These are phyloP conservation scores for Cecidostiba fungosa DNA, from an alignment of 2,888 invertebrate genomes.

Conservation along the genomic window DNA sequence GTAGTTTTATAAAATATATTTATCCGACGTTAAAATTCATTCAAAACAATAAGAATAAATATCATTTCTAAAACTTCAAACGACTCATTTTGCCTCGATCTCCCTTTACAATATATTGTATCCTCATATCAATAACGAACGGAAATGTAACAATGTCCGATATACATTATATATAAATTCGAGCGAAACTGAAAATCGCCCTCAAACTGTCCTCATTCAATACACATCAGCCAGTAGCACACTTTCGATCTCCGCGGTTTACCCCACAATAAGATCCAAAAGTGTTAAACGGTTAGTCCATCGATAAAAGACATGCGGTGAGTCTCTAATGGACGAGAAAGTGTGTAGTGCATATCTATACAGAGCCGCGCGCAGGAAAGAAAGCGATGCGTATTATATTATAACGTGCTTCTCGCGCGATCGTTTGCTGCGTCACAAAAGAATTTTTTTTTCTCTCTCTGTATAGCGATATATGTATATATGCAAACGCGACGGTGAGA, in stretches of 20 bases:
- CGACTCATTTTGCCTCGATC: no score
- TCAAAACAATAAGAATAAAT: no score
- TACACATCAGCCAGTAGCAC: not conserved
- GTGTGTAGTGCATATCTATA: not conserved
- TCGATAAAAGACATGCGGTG: conserved; percentile 7
- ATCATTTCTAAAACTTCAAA: no score
- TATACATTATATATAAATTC: not conserved
- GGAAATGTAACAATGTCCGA: not conserved
- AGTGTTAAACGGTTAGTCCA: not conserved
- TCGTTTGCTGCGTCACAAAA: not conserved
- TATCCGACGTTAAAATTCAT: no score
- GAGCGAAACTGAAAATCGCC: not conserved
- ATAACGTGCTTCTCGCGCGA: conserved; percentile 16
- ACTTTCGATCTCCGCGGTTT: not conserved
- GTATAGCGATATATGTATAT: no score
- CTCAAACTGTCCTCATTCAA: not conserved
- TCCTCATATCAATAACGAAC: not conserved
- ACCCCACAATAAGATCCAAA: not conserved
- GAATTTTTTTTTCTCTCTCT: not conserved
- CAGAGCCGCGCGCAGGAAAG: not conserved
- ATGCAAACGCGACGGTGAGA: conserved; percentile 43
- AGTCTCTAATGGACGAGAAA: conserved; percentile 14
- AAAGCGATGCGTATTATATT: conserved; percentile 5
- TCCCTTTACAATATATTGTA: no score
- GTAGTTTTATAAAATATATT: no score